phyloP scores from a whole-genome alignment of 1,140 invertebrate species.

The Steinernema feltiae region DNA sequence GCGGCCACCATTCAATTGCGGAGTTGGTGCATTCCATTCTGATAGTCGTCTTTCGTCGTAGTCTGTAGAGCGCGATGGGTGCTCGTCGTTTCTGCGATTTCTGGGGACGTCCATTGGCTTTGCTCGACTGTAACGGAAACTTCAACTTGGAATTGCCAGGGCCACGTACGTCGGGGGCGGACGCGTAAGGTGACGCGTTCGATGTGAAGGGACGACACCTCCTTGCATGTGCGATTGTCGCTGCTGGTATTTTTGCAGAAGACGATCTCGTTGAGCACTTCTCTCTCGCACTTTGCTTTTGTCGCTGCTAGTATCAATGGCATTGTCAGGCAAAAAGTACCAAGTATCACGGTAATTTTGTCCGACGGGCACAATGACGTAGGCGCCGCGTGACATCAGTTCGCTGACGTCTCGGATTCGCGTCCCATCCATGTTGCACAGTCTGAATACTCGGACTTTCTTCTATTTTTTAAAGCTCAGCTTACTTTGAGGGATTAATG shows the following conservation, averaged over 20 bases:
- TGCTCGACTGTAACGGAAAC: background rate
- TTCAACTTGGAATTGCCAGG: background rate
- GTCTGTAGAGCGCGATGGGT: background rate
- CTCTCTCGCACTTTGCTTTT: slow-evolving; percentile 21
- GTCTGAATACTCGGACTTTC: slow-evolving; percentile 27
- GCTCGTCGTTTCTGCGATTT: slow-evolving; percentile 7
- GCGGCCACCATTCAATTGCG: background rate
- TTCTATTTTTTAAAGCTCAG: background rate
- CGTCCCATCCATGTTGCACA: slow-evolving; percentile 46
- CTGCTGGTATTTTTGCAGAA: slow-evolving; percentile 28
- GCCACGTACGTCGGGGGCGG: slow-evolving; percentile 9
- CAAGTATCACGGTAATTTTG: slow-evolving; percentile 47
- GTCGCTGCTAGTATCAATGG: slow-evolving; percentile 44
- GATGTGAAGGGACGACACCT: slow-evolving; percentile 16
- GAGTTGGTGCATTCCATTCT: slow-evolving; percentile 5
- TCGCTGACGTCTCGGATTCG: slow-evolving; percentile 37
- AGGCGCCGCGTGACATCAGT: slow-evolving; percentile 45
- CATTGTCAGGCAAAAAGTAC: slow-evolving; percentile 50
- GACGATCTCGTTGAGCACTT: slow-evolving; percentile 37
- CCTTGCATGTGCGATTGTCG: background rate
- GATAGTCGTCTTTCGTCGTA: background rate
- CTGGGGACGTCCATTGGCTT: slow-evolving; percentile 10
- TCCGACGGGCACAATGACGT: slow-evolving; percentile 43
- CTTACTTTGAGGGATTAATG: slow-evolving; percentile 42
- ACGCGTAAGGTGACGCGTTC: too few relatives aligned